A percentile compares a stretch with the other conserved stretches of the same genome.
Evolutionary conservation across 2,888 invertebrate genomes (phyloP).

Genomic region (Thymelicus acteon): DNA sequence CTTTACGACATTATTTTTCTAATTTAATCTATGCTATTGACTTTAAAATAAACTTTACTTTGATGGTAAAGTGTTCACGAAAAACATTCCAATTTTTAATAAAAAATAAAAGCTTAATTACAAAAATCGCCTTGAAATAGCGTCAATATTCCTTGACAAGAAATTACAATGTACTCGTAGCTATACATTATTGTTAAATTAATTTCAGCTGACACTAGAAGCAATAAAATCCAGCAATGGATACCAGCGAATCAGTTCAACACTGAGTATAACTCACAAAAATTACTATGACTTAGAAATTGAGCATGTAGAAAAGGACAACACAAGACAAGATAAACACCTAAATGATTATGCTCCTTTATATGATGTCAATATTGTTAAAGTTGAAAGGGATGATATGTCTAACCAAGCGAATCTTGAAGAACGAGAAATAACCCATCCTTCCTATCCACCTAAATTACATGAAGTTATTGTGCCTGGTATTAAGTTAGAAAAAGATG

Average conservation of each 20-base stretch:
- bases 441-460: neutral
- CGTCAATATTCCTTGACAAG: too few relatives aligned
- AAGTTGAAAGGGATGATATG: neutral
- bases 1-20: too few relatives aligned
- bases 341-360: neutral
- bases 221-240: neutral
- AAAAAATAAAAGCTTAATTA: too few relatives aligned
- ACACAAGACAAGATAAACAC: neutral
- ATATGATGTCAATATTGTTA: neutral
- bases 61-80: too few relatives aligned
- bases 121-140: too few relatives aligned
- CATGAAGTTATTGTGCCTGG: constrained; percentile 1
- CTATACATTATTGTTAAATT: neutral
- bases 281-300: neutral
- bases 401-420: neutral
- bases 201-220: neutral
- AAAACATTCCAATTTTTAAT: too few relatives aligned
- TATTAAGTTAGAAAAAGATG: neutral
- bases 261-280: constrained; percentile 1
- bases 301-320: neutral
- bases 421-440: neutral
- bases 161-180: too few relatives aligned
- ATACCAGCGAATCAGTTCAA: neutral
- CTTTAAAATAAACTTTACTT: too few relatives aligned
- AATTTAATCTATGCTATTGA: too few relatives aligned